A percentile compares a stretch with the other conserved stretches of the same genome.
Evolutionary conservation across 2,888 invertebrate species (phyloP).

Genomic region (Ormyrus labotus): DNA sequence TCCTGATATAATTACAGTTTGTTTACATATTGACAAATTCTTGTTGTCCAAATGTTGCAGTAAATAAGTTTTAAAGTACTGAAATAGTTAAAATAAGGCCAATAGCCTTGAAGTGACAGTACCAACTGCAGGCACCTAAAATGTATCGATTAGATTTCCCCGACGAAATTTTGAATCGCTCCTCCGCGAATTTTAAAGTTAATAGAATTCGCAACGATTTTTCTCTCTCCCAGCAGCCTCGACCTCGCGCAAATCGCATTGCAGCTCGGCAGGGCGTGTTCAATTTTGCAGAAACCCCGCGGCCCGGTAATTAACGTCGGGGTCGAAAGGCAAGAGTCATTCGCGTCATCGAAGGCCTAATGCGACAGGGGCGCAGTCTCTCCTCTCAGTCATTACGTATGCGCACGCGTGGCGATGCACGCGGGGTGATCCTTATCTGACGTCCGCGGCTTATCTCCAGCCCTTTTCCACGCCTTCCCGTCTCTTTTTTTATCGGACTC

Average conservation of each 20-base stretch:
- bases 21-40: conserved; percentile 66
- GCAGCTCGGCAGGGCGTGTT: conserved; percentile 21
- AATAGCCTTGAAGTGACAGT: neutral
- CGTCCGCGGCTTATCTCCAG: conserved; percentile 31
- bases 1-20: conserved; percentile 79
- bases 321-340: conserved; percentile 42
- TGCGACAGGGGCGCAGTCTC: conserved; percentile 7
- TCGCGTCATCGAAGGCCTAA: conserved; percentile 40
- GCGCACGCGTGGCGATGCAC: conserved; percentile 20
- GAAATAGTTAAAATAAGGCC: conserved; percentile 47
- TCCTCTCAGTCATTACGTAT: conserved; percentile 32
- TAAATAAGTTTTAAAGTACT: conserved; percentile 65
- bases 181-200: too few relatives aligned
- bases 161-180: too few relatives aligned
- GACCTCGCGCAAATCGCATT: conserved; percentile 17
- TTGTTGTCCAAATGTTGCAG: conserved; percentile 56
- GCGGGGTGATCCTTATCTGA: conserved; percentile 48
- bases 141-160: too few relatives aligned
- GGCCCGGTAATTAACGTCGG: conserved; percentile 33
- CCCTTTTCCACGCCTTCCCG: conserved; percentile 18
- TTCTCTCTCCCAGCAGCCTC: too few relatives aligned
- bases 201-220: too few relatives aligned
- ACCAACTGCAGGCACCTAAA: too few relatives aligned
- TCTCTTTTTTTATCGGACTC: conserved; percentile 8
- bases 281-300: conserved; percentile 38